Conservation (phyloP, 2,888 invertebrate genomes). For the Eretmocerus hayati region DNA sequence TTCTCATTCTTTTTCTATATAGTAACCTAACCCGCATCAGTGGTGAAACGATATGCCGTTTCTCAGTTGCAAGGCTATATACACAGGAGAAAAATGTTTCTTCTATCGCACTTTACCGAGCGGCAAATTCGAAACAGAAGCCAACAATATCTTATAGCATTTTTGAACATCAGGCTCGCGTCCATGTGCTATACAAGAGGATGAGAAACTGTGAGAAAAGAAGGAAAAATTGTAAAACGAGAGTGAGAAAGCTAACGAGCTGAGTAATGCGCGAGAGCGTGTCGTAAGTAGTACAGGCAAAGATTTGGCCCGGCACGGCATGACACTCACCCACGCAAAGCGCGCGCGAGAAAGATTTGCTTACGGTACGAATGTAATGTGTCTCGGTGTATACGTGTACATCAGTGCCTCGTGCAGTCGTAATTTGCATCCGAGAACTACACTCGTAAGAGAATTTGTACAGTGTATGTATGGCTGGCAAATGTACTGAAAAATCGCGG, state of each 20-base stretch:
- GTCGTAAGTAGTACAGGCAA: conserved; percentile 5
- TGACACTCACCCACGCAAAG: no score
- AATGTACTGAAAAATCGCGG: conserved; percentile 38
- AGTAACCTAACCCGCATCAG: no score
- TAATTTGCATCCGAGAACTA: conserved; percentile 27
- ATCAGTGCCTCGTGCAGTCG: conserved; percentile 17
- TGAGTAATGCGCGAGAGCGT: conserved; percentile 15
- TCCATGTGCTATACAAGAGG: no score
- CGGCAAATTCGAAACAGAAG: conserved; percentile 6
- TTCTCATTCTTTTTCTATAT: not conserved
- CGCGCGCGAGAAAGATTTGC: no score
- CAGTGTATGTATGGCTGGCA: conserved; percentile 30
- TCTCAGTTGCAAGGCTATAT: no score
- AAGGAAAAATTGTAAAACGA: not conserved
- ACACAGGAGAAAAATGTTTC: no score
- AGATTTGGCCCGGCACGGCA: conserved; percentile 1
- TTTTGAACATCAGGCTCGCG: no score
- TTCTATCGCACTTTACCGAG: conserved; percentile 4
- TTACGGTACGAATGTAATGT: no score
- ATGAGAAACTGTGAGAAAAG: no score
- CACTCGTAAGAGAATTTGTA: conserved; percentile 6
- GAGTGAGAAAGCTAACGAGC: conserved; percentile 17
- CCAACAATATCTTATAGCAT: no score
- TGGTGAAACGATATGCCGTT: no score
- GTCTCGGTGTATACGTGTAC: conserved; percentile 25